Conservation (phyloP, 35 echinoderm and acorn worm genomes). For the Lytechinus pictus region DNA sequence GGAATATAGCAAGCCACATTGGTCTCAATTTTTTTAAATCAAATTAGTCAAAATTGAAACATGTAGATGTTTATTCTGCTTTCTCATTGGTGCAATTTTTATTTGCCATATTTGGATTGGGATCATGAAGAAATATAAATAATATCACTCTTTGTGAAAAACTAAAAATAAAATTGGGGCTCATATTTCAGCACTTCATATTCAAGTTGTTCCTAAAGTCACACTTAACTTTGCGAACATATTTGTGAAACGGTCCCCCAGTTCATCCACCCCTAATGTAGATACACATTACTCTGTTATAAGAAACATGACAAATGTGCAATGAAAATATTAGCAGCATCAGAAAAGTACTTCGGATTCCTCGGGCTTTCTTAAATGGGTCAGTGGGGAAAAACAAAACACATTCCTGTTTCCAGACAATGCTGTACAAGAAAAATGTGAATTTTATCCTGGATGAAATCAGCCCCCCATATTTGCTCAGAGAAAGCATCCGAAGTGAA, state of each 20-base stretch:
- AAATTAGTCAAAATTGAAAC: too few relatives aligned
- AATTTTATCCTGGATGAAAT: not conserved
- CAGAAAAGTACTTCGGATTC: not conserved
- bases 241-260: too few relatives aligned
- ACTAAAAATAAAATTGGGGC: too few relatives aligned
- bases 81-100: too few relatives aligned
- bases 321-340: not conserved
- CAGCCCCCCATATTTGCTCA: not conserved
- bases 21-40: too few relatives aligned
- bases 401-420: not conserved
- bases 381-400: not conserved
- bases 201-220: too few relatives aligned
- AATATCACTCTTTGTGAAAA: too few relatives aligned
- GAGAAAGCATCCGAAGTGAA: not conserved
- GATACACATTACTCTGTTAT: not conserved
- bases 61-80: too few relatives aligned
- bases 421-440: not conserved
- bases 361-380: not conserved
- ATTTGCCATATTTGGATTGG: too few relatives aligned
- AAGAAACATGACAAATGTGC: not conserved
- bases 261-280: not conserved
- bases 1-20: too few relatives aligned
- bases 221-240: too few relatives aligned
- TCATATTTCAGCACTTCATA: not conserved
- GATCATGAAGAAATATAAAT: too few relatives aligned